Base-by-base conservation (phyloP, 2,113 vertebrate species). In the Equus przewalskii region DNA sequence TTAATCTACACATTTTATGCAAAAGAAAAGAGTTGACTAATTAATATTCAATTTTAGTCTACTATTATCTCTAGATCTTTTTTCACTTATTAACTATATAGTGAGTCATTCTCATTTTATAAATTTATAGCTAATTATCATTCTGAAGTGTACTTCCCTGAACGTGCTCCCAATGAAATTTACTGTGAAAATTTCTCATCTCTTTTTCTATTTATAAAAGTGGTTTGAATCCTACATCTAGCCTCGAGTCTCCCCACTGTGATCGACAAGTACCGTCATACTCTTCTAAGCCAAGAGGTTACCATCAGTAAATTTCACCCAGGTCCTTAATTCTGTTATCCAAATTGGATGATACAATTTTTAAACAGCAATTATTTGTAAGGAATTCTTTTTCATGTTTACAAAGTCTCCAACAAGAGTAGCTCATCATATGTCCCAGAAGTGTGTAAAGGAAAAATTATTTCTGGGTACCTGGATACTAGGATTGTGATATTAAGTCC, bases 11-110 rank as follows among this genome's bases (percentile, higher is more conserved):
- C 8, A n/a, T 69, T 88, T 72, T 19, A 89, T 78, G 90, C 15
- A 67, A 93, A 96, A 94, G 36, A 51, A 87, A 94, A 93, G 49
- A 58, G n/a, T 22, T 81, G 30, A 75, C 49, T 94, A 90, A 54
- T 70, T 82, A 18, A 44, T 49, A 44, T 36, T 60, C 60, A 58
- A 36, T 86, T 88, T 89, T 73, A 60, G 30, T 76, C 51, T 16
- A 82, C 81, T 69, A 58, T 69, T 19, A 69, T 75, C 18, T 54
- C n/a, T 73, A 51, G 2, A 79, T 91, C 16, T 64, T 54, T 97
- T 64, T 78, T 64, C 18, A 73, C 24, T 54, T 81, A 94, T 93
- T 93, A 95, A 94, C 69, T 26, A 58, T 58, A 70, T 28, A 95
- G 2, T 75, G 41, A 81, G 1, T 64, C 36, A 94, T 69, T 89